Evolutionary conservation across 2,113 vertebrate species (phyloP), one percentile per base, ranked within the genome.

Genomic region (Dermatemys mawii): DNA sequence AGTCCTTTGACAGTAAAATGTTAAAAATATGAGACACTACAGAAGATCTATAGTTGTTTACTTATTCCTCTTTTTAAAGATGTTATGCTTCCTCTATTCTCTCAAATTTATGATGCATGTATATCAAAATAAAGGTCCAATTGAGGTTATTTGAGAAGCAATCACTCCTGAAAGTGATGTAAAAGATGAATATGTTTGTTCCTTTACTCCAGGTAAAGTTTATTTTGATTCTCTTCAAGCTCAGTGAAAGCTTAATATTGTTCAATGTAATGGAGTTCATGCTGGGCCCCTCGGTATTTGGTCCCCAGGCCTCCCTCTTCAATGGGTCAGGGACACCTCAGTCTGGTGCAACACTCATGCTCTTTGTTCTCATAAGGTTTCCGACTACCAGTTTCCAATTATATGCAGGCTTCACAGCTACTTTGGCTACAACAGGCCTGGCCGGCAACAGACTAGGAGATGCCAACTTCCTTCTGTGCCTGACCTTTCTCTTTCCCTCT

Each of bases 101-200:
- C 93, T 92, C 5, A 67, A 93, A 89, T 93, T 94, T 51, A 0
- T 63, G 54, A 5, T 93, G 6, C 19, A 86, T 67, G 49, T 93
- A 79, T 60, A 92, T 96, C 27, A 96, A 96, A 95, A 86, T 19
- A 54, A 84, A 86, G 35, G 4, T 91, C 49, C 50, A 55, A 95
- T 90, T 44, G 83, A 95, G 76, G 29, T 93, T 97, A 83, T 95
- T 97, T 95, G 78, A 95, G 88, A 87, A 57, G 48, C 81, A 95
- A 32, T 95, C 13, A 11, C 83, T 97, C 83, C 70, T 87, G 93
- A 96, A 96, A 95, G 83, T 88, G 82, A 70, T 89, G 93, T 67
- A 32, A 90, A 92, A 96, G 49, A 90, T 3, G 14, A 92, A 95
- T 55, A 75, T 86, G 79, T 96, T n/a, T 93, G 26, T 96, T 94